A percentile compares a stretch with the other conserved stretches of the same genome.
phyloP scores from a whole-genome alignment of 2,797 vertebrate species.

The Premnoplex brunnescens region DNA sequence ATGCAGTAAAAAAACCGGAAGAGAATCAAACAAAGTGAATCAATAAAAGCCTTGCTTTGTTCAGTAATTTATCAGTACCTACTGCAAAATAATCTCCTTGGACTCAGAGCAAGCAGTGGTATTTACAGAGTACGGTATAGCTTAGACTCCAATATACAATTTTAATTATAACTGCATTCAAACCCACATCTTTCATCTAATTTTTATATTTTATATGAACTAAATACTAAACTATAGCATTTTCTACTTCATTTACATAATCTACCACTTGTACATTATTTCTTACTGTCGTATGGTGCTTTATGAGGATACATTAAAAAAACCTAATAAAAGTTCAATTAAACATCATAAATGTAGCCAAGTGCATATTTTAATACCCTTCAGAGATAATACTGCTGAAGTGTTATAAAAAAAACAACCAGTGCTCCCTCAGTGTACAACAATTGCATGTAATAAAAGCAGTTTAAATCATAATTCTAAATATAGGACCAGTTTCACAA shows the following conservation, averaged over 20 bases:
- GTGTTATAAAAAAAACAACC: slow-evolving; percentile 30
- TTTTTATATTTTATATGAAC: slow-evolving; percentile 39
- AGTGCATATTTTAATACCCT: slow-evolving; percentile 40
- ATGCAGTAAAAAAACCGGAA: slow-evolving; percentile 18
- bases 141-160: slow-evolving; percentile 47
- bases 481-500: slow-evolving; percentile 38
- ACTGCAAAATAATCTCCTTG: slow-evolving; percentile 18
- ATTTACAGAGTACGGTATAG: slow-evolving; percentile 1
- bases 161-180: slow-evolving; percentile 58
- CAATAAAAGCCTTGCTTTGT: slow-evolving; percentile 23
- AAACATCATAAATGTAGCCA: slow-evolving; percentile 46
- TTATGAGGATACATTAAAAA: slow-evolving; percentile 47
- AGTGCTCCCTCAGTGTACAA: slow-evolving; percentile 18
- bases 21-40: slow-evolving; percentile 38
- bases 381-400: slow-evolving; percentile 38
- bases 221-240: slow-evolving; percentile 38
- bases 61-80: slow-evolving; percentile 27
- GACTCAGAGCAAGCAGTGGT: neutral
- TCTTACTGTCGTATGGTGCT: slow-evolving; percentile 32
- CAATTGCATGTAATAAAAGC: slow-evolving; percentile 27
- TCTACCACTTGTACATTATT: slow-evolving; percentile 40
- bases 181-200: slow-evolving; percentile 39
- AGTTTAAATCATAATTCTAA: slow-evolving; percentile 44
- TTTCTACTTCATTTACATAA: slow-evolving; percentile 62
- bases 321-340: slow-evolving; percentile 66